phyloP scores from a whole-genome alignment of 2,888 invertebrate species.

The Dynastes hyllus region DNA sequence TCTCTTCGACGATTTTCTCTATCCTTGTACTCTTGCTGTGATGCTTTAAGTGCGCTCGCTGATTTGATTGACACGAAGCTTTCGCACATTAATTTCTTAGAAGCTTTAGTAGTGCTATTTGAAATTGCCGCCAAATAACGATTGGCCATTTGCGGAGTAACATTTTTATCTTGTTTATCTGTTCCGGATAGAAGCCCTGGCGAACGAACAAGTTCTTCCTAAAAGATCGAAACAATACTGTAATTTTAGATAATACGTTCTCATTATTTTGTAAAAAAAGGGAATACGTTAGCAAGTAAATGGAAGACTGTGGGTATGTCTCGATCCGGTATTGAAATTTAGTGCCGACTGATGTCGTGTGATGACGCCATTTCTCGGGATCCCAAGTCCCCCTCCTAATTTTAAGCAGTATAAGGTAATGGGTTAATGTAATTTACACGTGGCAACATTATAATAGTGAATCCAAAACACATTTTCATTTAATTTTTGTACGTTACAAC shows the following conservation, averaged over 20 bases:
- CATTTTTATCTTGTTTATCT: constrained; percentile 2
- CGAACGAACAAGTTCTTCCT: background rate
- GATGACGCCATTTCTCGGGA: no score
- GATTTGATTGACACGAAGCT: constrained; percentile 56
- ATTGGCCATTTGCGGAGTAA: constrained; percentile 39
- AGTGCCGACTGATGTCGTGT: no score
- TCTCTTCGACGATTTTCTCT: constrained; percentile 60
- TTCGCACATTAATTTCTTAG: constrained; percentile 17
- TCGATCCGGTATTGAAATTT: no score
- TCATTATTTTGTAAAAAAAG: background rate
- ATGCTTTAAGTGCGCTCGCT: constrained; percentile 61
- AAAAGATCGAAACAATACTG: background rate
- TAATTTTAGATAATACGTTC: no score
- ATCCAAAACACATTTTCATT: no score
- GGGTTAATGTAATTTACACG: no score
- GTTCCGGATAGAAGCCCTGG: background rate
- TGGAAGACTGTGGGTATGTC: no score
- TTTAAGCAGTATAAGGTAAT: no score
- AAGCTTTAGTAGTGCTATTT: constrained; percentile 37
- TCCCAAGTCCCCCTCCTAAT: no score
- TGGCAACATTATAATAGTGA: no score
- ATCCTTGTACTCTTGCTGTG: constrained; percentile 62
- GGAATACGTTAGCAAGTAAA: no score
- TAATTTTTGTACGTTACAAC: no score
- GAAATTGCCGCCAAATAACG: constrained; percentile 39